A percentile compares a stretch with the other conserved stretches of the same genome.
phyloP scores from a whole-genome alignment of 2,113 vertebrate species.

The Pedetes capensis region DNA sequence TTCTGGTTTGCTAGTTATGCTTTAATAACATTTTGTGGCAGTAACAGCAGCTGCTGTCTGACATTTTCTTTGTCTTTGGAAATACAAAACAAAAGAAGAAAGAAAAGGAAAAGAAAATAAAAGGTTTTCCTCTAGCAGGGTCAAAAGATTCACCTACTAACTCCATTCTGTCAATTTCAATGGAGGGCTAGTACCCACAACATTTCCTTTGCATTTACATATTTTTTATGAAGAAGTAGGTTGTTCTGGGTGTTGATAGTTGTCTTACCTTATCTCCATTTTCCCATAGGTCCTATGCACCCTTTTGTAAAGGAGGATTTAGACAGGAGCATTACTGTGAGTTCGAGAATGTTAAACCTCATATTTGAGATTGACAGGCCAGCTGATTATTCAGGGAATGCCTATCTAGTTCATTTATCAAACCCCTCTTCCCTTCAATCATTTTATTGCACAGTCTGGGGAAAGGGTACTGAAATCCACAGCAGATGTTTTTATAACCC shows the following conservation, averaged over 20 bases:
- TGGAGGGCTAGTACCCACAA: neutral
- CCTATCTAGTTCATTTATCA: neutral
- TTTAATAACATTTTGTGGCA: conserved; percentile 65
- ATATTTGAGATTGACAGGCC: neutral
- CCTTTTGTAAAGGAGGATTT: neutral
- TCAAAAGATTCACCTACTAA: conserved; percentile 26
- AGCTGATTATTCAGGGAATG: neutral
- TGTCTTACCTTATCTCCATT: neutral
- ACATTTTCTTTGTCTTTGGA: conserved; percentile 36
- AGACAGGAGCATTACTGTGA: neutral
- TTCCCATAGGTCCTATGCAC: neutral
- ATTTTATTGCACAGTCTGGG: neutral
- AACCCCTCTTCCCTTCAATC: neutral
- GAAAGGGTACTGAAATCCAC: neutral
- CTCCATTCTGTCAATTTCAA: conserved; percentile 7
- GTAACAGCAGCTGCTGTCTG: conserved; percentile 36
- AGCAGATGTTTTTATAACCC: neutral
- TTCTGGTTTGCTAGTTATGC: conserved; percentile 65
- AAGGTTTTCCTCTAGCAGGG: neutral
- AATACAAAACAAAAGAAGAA: conserved; percentile 26
- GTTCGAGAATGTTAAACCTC: neutral
- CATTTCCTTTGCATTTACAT: neutral
- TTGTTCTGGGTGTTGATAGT: neutral
- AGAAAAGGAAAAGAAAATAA: conserved; percentile 21
- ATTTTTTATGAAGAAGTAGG: neutral